A percentile compares a stretch with the other conserved stretches of the same genome.
phyloP scores from a whole-genome alignment of 2,113 vertebrate species.

The Hiodon alosoides region DNA sequence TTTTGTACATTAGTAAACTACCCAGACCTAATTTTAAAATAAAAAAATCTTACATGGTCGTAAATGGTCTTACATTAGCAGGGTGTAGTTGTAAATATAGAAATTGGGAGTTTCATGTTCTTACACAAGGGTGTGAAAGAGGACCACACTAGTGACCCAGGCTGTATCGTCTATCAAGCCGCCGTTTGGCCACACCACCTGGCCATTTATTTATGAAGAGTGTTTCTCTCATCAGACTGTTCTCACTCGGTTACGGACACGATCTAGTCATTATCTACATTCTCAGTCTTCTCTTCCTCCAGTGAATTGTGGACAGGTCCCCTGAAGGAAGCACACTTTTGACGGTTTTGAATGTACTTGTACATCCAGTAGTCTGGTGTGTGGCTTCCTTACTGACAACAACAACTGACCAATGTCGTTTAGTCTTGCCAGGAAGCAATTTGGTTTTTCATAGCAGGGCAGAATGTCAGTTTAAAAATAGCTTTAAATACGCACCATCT shows the following conservation, averaged over 20 bases:
- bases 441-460: neutral
- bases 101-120: conserved; percentile 43
- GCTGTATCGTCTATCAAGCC: conserved; percentile 47
- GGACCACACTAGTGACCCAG: conserved; percentile 39
- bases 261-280: conserved; percentile 50
- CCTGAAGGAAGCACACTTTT: conserved; percentile 13
- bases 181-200: conserved; percentile 44
- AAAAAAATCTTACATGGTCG: no score
- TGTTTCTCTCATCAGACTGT: conserved; percentile 57
- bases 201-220: conserved; percentile 51
- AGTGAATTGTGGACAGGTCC: conserved; percentile 1
- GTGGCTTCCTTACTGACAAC: neutral
- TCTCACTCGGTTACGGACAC: conserved; percentile 48
- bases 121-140: conserved; percentile 44
- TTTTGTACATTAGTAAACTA: no score
- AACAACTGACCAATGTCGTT: neutral
- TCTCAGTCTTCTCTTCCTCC: conserved; percentile 30
- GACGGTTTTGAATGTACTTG: conserved; percentile 8
- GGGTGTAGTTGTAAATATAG: conserved; percentile 38
- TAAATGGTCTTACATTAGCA: no score
- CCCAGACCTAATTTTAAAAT: no score
- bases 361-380: neutral
- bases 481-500: neutral
- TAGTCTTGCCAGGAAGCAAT: neutral
- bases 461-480: conserved; percentile 12